phyloP scores from a whole-genome alignment of 2,888 invertebrate species.

The Lamellibrachia columna region DNA sequence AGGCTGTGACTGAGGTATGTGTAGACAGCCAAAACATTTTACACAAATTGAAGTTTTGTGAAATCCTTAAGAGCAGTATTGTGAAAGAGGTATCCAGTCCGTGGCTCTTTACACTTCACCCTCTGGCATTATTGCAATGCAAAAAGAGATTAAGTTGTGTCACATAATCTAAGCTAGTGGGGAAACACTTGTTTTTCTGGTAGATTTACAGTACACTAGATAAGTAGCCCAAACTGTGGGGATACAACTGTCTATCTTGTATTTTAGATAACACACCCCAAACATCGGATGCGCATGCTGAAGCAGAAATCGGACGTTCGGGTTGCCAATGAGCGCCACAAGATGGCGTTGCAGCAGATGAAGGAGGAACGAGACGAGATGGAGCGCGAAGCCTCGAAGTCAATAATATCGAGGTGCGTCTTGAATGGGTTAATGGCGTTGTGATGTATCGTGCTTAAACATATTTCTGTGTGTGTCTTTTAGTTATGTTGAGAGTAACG shows the following conservation, averaged over 20 bases:
- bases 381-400: conserved; percentile 50
- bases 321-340: conserved; percentile 48
- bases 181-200: neutral
- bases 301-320: conserved; percentile 39
- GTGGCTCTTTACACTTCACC: no score
- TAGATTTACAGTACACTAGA: neutral
- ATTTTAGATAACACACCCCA: conserved; percentile 25
- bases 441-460: neutral
- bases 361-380: conserved; percentile 46
- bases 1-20: no score
- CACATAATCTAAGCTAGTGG: no score
- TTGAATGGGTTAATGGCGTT: neutral
- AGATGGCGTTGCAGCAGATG: conserved; percentile 49
- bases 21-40: no score
- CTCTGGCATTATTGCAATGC: no score
- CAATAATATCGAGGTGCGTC: conserved; percentile 51
- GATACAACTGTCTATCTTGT: neutral
- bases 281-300: conserved; percentile 20
- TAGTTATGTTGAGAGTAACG: neutral
- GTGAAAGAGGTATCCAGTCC: no score
- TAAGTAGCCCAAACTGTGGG: neutral
- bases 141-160: no score
- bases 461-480: conserved; percentile 23
- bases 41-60: no score
- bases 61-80: no score